Base-by-base conservation (phyloP, 2,797 vertebrate species). In the Gallirallus australis region DNA sequence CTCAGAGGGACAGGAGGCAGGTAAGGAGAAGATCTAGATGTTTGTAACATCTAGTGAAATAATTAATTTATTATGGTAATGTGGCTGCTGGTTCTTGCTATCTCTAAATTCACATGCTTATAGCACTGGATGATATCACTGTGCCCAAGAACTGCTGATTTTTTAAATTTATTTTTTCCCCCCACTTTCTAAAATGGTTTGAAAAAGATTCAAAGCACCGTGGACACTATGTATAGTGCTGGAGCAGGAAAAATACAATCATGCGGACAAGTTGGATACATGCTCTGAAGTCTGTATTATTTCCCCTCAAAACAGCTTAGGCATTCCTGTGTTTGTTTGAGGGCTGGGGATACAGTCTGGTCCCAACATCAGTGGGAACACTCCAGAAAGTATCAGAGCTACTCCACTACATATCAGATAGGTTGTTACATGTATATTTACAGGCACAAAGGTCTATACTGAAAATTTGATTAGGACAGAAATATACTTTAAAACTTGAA, bases 1-100 rank as follows among this genome's bases (percentile, higher is more conserved):
- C 99, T 87, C 99, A 99, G 96, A 98, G 99, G 63, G 99, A 99
- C 93, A 99, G 99, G 97, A 98, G 99, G 90, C 99, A 99, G 99
- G 99, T 99, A 98, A 98, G 98, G 84, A 86, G 82, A 91, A 40
- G 11, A 27, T 73, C 20, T 40, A 15, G 33, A 40, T 4, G 4
- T 72, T n/a, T 19, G 21, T 52, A 66, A n/a, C 7, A 20, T 75
- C 31, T 48, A 20, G 4, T 84, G 37, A 39, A 39, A 53, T 90
- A 42, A 66, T 66, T 57, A 2, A n/a, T 84, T 78, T 79, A 61
- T 86, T 96, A 30, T 35, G 82, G 24, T 91, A 30, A n/a, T 21
- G 17, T 79, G 66, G 24, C 64, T 6, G 3, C 89, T 69, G 33
- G 13, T 42, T 88, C 50, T 83, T 1, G 1, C 48, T 81, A 50